Conservation (phyloP, 2,113 vertebrate genomes). For the Campylomormyrus numenius region DNA sequence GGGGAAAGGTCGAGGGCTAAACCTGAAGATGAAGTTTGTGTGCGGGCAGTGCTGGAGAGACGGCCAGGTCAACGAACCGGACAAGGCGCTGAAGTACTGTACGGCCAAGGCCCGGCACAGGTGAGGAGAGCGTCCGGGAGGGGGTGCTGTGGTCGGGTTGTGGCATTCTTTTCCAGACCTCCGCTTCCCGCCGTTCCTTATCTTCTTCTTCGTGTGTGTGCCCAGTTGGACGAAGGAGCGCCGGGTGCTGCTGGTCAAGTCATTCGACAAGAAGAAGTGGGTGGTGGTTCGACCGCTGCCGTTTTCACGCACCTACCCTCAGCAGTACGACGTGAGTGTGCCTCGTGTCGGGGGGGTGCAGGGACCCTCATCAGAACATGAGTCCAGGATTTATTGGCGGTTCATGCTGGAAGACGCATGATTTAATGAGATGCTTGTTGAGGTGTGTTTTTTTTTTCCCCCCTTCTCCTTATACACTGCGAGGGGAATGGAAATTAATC, state of each 20-base stretch:
- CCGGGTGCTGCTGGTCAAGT: slow-evolving; percentile 79
- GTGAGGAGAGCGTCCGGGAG: slow-evolving; percentile 46
- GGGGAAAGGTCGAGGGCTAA: slow-evolving; percentile 49
- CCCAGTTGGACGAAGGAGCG: slow-evolving; percentile 87
- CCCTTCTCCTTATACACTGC: background rate
- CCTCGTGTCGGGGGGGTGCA: slow-evolving; percentile 65
- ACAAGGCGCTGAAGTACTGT: slow-evolving; percentile 96
- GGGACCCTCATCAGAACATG: slow-evolving; percentile 59
- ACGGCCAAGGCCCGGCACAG: slow-evolving; percentile 94
- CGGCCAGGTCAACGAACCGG: slow-evolving; percentile 90
- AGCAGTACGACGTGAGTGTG: slow-evolving; percentile 88
- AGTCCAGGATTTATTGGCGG: background rate
- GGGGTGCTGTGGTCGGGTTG: background rate
- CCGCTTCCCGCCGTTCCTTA: background rate
- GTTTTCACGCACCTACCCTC: slow-evolving; percentile 86
- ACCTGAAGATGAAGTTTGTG: slow-evolving; percentile 97
- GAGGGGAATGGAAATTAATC: background rate
- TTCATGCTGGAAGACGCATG: background rate
- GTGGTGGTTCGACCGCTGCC: slow-evolving; percentile 82
- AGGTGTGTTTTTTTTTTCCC: background rate
- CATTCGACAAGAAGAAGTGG: slow-evolving; percentile 86
- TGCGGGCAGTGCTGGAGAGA: slow-evolving; percentile 97
- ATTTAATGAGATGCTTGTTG: background rate
- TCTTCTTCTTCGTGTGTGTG: slow-evolving; percentile 11
- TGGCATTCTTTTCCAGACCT: background rate